A percentile compares a stretch with the other conserved stretches of the same genome.
Conservation (phyloP, 1,140 invertebrate genomes). For the Parapsyche elsis region DNA sequence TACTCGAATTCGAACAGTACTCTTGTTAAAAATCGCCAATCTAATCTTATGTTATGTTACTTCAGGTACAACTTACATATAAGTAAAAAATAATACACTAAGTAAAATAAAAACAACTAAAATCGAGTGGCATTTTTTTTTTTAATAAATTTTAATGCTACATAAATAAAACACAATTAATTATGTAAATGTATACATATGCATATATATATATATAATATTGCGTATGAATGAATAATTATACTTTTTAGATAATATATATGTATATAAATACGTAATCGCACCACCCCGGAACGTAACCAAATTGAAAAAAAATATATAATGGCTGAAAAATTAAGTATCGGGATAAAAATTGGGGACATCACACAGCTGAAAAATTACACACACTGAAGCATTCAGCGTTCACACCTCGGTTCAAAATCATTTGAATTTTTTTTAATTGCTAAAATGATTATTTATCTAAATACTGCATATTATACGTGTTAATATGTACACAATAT, state of each 20-base stretch:
- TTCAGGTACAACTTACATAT: not conserved
- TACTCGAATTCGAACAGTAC: no score
- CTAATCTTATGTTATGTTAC: no score
- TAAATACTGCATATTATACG: no score
- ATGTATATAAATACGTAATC: not conserved
- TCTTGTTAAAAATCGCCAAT: no score
- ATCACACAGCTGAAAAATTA: no score
- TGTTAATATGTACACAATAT: no score
- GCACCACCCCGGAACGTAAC: not conserved
- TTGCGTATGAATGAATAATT: not conserved
- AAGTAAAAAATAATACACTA: not conserved
- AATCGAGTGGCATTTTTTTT: constrained; percentile 18
- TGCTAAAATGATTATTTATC: no score
- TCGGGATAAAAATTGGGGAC: no score
- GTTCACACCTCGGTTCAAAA: not conserved
- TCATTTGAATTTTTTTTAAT: not conserved
- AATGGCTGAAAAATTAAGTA: no score
- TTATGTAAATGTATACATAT: not conserved
- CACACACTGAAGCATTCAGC: not conserved
- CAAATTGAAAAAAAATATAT: no score
- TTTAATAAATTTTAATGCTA: constrained; percentile 10
- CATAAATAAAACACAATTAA: not conserved
- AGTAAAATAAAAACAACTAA: not conserved
- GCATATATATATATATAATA: not conserved
- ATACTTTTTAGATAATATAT: not conserved